phyloP scores from a whole-genome alignment of 1,140 invertebrate species.

The Maconellicoccus hirsutus region DNA sequence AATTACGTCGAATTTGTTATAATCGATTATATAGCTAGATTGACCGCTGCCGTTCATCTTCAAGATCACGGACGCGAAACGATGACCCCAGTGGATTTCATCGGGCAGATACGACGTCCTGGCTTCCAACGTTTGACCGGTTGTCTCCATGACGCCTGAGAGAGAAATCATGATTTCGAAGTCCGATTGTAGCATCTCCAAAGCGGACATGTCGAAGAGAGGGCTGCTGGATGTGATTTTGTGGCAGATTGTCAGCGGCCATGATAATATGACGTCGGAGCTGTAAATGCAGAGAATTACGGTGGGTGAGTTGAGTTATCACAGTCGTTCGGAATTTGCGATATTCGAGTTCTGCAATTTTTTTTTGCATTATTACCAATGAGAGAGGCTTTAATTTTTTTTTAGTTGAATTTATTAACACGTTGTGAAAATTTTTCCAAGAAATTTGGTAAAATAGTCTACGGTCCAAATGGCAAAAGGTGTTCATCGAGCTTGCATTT shows the following conservation, averaged over 20 bases:
- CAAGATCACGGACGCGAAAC: constrained; percentile 63
- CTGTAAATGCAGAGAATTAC: constrained; percentile 29
- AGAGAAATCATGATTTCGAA: constrained; percentile 80
- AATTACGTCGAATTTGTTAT: constrained; percentile 82
- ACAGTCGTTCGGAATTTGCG: no score
- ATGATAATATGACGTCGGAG: constrained; percentile 43
- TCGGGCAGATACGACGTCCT: constrained; percentile 67
- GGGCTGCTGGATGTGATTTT: constrained; percentile 42
- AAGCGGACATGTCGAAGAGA: constrained; percentile 43
- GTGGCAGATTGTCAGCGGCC: constrained; percentile 46
- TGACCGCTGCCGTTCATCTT: not conserved
- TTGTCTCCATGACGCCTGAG: constrained; percentile 65
- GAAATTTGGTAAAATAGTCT: no score
- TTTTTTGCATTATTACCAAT: no score
- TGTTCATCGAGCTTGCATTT: no score
- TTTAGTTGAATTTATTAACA: no score
- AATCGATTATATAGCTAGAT: constrained; percentile 78
- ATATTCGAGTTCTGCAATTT: no score
- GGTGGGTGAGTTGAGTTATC: no score
- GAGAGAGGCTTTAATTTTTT: no score
- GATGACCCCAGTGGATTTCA: constrained; percentile 77
- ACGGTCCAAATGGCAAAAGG: no score
- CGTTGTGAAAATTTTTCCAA: no score
- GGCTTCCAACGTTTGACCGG: constrained; percentile 58
- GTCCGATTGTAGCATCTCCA: constrained; percentile 46